Conservation (phyloP, 2,888 invertebrate species). For the Nemotelus nigrinus region DNA sequence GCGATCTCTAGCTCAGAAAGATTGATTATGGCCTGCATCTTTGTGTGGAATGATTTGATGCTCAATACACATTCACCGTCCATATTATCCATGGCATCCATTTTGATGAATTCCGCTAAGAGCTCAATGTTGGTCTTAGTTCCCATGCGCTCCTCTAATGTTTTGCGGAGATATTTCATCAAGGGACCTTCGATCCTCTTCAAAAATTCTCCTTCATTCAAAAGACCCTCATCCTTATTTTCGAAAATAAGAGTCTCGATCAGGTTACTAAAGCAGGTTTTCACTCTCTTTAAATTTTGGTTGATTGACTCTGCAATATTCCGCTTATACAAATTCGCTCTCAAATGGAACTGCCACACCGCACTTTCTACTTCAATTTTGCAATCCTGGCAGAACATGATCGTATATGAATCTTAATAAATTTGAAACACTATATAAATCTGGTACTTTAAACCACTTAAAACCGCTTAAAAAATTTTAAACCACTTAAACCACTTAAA, state of each 20-base stretch:
- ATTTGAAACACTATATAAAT: too few species aligned
- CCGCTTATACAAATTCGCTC: neutral
- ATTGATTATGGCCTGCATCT: slow-evolving; percentile 1
- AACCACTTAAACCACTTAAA: too few species aligned
- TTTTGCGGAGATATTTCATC: neutral
- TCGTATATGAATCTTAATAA: too few species aligned
- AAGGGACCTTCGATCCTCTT: slow-evolving; percentile 1
- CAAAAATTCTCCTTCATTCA: neutral
- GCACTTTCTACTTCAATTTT: slow-evolving; percentile 12
- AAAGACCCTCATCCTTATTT: slow-evolving; percentile 11
- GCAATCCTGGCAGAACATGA: slow-evolving; percentile 4
- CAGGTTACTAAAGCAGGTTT: too few species aligned
- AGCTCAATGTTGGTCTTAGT: neutral
- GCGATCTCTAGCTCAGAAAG: neutral
- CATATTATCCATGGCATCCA: neutral
- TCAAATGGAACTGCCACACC: slow-evolving; percentile 6
- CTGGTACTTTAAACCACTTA: neutral
- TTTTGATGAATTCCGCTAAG: neutral
- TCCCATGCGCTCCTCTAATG: neutral
- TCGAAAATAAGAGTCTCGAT: neutral
- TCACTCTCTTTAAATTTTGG: neutral
- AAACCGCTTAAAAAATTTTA: neutral
- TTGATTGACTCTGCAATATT: neutral
- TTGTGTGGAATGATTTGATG: slow-evolving; percentile 12
- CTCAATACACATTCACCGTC: neutral